Evolutionary conservation across 64 coral and sea anemone species (phyloP), one percentile per base, ranked within the genome.

Genomic region (Astreopora myriophthalma): DNA sequence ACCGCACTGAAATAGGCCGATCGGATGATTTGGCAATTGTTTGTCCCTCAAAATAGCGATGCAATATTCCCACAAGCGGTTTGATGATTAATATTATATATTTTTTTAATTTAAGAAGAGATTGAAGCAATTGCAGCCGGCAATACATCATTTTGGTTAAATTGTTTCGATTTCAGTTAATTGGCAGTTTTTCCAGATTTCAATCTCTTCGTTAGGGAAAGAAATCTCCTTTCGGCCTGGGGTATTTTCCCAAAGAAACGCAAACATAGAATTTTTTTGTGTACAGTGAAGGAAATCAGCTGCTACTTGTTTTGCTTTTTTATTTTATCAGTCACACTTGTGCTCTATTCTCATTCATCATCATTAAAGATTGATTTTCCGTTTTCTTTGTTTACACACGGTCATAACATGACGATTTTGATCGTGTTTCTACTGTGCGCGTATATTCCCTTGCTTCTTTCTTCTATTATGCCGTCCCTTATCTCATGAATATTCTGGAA

Each of bases 401-500:
- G 34, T 83, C 57, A 63, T 37, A 64, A 65, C 51, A 36, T 20
- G n/a, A 16, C 34, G 20, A 83, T 83, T 64, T 65, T 35, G 9
- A 83, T 3, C 79, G 55, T 23, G 32, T 23, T 64, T 36, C 39
- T 60, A 64, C 79, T 83, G 79, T 64, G 26, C 46, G 34, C 23
- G 11, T 57, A 23, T 79, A 46, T 11, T 20, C 32, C 79, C 20
- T 14, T 38, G 20, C 11, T 24, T 38, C 19, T 37, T 39, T 36
- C 10, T 64, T 65, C 34, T 64, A 6, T 23, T 35, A 64, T 83
- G 10, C 8, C 36, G 9, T 23, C 20, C 5, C 17, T 3, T 36
- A 64, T 31, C 95, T 97, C 91, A 97, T 97, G 91, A 97, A 97
- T 97, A 97, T 97, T 85, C 95, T 55, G 72, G 44, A 85, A 42